Evolutionary conservation across 2,113 vertebrate species (phyloP).

Genomic region (Bubo bubo): DNA sequence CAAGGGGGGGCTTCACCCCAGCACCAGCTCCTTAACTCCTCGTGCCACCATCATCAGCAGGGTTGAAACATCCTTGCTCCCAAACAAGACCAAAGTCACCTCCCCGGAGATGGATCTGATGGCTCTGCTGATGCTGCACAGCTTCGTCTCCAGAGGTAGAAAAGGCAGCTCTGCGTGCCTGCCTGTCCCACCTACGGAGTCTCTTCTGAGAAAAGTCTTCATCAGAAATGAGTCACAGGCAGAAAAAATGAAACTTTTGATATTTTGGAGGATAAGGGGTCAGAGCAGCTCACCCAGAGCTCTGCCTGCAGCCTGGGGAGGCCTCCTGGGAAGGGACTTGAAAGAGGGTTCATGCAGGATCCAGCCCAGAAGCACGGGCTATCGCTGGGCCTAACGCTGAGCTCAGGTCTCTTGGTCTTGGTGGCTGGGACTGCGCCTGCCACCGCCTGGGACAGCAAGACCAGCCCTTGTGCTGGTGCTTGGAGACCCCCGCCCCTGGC

Average conservation of each 20-base stretch:
- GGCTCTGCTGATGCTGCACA: background rate
- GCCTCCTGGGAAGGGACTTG: background rate
- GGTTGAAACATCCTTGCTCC: background rate
- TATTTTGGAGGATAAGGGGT: background rate
- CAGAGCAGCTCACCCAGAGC: background rate
- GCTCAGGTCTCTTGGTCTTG: background rate
- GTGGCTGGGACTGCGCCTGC: background rate
- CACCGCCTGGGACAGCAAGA: background rate
- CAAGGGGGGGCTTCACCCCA: background rate
- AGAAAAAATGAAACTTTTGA: background rate
- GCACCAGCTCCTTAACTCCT: background rate
- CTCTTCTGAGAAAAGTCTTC: background rate
- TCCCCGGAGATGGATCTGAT: background rate
- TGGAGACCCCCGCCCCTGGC: background rate
- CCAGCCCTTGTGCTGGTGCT: background rate
- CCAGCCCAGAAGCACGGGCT: background rate
- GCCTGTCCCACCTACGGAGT: background rate
- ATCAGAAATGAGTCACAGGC: background rate
- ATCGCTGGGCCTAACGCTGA: background rate
- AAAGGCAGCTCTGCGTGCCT: background rate
- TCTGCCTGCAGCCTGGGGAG: background rate
- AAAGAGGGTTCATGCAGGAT: background rate
- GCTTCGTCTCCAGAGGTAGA: background rate
- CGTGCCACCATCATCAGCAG: fast-evolving
- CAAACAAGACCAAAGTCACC: fast-evolving